Evolutionary conservation across 2,888 invertebrate genomes (phyloP).

Genomic region (Ephialtes manifestator): DNA sequence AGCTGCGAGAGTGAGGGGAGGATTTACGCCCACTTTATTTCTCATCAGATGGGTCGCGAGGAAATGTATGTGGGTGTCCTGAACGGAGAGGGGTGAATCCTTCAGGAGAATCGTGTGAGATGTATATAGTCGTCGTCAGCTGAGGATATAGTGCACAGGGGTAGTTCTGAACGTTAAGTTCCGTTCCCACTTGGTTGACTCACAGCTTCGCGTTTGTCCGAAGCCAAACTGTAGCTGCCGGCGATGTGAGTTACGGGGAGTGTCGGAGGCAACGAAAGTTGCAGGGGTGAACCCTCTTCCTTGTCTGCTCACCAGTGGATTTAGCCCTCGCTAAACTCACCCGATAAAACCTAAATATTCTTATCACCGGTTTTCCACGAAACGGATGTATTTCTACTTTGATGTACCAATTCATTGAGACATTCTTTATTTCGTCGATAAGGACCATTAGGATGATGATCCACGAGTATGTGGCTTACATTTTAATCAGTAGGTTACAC

Average conservation of each 20-base stretch:
- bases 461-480: neutral
- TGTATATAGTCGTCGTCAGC: constrained; percentile 7
- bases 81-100: constrained; percentile 47
- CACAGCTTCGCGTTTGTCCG: constrained; percentile 15
- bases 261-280: constrained; percentile 35
- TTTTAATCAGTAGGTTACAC: neutral
- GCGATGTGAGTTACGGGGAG: constrained; percentile 53
- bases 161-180: constrained; percentile 44
- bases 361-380: constrained; percentile 53
- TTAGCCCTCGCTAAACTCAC: constrained; percentile 44
- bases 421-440: neutral
- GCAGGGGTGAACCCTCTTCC: constrained; percentile 16
- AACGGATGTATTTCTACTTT: constrained; percentile 23
- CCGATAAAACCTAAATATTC: constrained; percentile 59
- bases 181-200: constrained; percentile 24
- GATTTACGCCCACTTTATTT: constrained; percentile 83
- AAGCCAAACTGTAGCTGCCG: constrained; percentile 42
- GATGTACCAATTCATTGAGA: constrained; percentile 34
- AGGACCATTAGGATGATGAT: neutral
- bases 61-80: constrained; percentile 67
- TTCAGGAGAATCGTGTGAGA: constrained; percentile 15
- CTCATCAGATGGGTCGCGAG: constrained; percentile 77
- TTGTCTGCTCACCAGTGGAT: constrained; percentile 42
- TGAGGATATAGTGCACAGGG: neutral
- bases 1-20: constrained; percentile 63